Conservation (phyloP, 2,797 vertebrate genomes). For the Paramormyrops hopkinsi region DNA sequence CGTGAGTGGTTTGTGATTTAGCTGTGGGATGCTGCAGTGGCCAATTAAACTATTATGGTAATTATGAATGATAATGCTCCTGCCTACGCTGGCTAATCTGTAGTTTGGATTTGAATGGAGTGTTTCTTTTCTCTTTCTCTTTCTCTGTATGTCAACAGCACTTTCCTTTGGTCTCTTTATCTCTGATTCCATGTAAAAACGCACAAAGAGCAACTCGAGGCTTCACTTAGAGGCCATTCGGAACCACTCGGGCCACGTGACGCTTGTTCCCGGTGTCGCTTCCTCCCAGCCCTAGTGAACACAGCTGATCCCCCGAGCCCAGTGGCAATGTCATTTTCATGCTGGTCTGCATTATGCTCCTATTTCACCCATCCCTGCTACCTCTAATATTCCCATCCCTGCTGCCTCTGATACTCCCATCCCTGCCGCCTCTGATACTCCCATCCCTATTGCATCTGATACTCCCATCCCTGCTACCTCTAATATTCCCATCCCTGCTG, state of each 20-base stretch:
- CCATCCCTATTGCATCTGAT: no score
- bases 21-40: not conserved
- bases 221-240: not conserved
- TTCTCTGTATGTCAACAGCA: not conserved
- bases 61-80: not conserved
- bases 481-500: no score
- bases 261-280: not conserved
- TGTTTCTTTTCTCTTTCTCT: not conserved
- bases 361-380: not conserved
- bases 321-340: not conserved
- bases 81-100: not conserved
- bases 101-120: not conserved
- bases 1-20: not conserved
- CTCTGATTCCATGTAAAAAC: not conserved
- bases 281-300: not conserved
- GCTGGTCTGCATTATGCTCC: not conserved
- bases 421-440: not conserved
- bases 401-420: not conserved
- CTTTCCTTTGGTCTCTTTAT: not conserved
- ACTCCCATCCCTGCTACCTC: no score
- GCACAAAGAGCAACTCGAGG: not conserved
- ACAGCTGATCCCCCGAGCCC: not conserved
- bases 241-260: not conserved
- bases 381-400: not conserved
- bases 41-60: slow-evolving; percentile 9